Evolutionary conservation across 2,888 invertebrate genomes (phyloP).

Genomic region (Aphodius sticticus): DNA sequence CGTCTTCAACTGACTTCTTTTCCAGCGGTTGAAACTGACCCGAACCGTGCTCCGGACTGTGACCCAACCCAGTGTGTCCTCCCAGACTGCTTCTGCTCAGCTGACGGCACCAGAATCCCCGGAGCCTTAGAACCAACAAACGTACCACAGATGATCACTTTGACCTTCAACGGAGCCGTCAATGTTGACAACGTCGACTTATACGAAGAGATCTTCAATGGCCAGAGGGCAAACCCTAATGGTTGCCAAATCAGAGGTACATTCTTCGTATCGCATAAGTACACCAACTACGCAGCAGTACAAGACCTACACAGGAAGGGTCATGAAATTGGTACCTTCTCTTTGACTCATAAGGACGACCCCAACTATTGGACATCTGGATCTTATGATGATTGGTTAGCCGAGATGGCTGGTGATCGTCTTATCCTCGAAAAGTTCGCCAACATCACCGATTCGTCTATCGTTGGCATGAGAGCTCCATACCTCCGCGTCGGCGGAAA

Average conservation of each 20-base stretch:
- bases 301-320: constrained; percentile 90
- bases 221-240: constrained; percentile 85
- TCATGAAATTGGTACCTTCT: constrained; percentile 92
- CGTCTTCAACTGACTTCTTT: neutral
- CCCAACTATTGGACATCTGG: constrained; percentile 91
- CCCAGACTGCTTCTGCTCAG: constrained; percentile 93
- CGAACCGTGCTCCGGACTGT: constrained; percentile 91
- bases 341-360: constrained; percentile 91
- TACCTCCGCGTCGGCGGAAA: constrained; percentile 92
- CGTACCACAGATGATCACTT: constrained; percentile 93
- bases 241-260: constrained; percentile 89
- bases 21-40: constrained; percentile 88
- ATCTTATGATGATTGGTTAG: constrained; percentile 90
- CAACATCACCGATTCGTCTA: constrained; percentile 90
- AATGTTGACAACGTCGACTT: constrained; percentile 93
- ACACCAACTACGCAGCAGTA: constrained; percentile 88
- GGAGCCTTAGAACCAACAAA: constrained; percentile 83
- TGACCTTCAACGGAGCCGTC: constrained; percentile 91
- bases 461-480: constrained; percentile 88
- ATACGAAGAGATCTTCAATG: constrained; percentile 89
- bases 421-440: constrained; percentile 88
- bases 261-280: constrained; percentile 92
- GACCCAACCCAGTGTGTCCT: constrained; percentile 87
- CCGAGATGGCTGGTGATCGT: constrained; percentile 92
- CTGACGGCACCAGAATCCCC: constrained; percentile 89